A percentile compares a stretch with the other conserved stretches of the same genome.
Evolutionary conservation across 2,888 invertebrate genomes (phyloP).

Genomic region (Rhingia campestris): DNA sequence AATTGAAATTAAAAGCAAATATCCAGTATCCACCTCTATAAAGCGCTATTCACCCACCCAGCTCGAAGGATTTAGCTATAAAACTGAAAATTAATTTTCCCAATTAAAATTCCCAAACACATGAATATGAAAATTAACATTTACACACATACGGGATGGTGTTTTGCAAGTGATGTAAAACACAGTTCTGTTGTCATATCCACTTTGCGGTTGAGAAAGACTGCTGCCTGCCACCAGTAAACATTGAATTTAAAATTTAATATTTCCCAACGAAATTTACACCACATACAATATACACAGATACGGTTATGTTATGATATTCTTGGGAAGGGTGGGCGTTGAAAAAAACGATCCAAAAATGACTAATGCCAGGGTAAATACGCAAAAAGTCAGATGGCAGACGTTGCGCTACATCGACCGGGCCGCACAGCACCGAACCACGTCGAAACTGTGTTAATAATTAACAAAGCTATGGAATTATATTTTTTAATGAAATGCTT

Average conservation of each 20-base stretch:
- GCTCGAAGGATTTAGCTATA: slow-evolving; percentile 27
- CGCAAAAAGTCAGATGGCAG: slow-evolving; percentile 13
- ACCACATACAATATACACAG: background rate
- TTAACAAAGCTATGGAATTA: slow-evolving; percentile 25
- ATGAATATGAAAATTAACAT: slow-evolving; percentile 61
- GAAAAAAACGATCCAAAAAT: slow-evolving; percentile 10
- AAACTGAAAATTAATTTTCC: slow-evolving; percentile 55
- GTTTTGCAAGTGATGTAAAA: slow-evolving; percentile 42
- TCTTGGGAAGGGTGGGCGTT: background rate
- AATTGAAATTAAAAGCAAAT: slow-evolving; percentile 49
- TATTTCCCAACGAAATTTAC: slow-evolving; percentile 23
- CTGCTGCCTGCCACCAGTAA: background rate
- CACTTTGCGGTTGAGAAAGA: background rate
- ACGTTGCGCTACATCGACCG: too few relatives aligned
- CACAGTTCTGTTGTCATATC: slow-evolving; percentile 3
- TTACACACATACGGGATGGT: slow-evolving; percentile 45
- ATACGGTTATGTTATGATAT: background rate
- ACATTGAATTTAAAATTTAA: slow-evolving; percentile 63
- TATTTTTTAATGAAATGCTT: slow-evolving; percentile 20
- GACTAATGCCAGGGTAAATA: slow-evolving; percentile 33
- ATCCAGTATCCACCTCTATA: background rate
- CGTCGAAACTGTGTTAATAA: background rate
- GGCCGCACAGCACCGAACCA: background rate
- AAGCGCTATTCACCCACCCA: slow-evolving; percentile 1
- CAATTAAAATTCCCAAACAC: slow-evolving; percentile 22